These are phyloP conservation scores for Blera fallax DNA, from an alignment of 2,888 invertebrate genomes.

Conservation along the genomic window DNA sequence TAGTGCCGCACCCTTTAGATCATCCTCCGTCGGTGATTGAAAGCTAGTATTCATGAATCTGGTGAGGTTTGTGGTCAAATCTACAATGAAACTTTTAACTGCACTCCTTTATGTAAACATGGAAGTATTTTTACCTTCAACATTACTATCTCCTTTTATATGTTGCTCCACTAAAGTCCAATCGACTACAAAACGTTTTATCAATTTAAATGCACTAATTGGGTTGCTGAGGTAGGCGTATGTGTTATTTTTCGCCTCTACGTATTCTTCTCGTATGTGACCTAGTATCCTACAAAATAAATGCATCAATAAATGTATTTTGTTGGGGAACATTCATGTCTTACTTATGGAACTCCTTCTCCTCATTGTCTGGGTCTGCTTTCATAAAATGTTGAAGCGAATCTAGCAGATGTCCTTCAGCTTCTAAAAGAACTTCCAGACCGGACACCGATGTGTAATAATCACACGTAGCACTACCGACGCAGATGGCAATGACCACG, in stretches of 20 bases:
- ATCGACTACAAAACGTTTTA: conserved; percentile 94
- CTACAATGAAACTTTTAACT: neutral
- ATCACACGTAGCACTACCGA: conserved; percentile 39
- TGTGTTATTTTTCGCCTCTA: neutral
- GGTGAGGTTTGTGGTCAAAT: neutral
- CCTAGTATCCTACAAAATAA: neutral
- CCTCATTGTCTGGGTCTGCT: neutral
- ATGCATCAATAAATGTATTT: neutral
- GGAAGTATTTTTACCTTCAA: neutral
- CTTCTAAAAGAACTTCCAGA: conserved; percentile 53
- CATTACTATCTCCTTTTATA: too few species aligned
- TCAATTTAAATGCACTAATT: conserved; percentile 89
- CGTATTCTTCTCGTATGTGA: neutral
- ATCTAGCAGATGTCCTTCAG: conserved; percentile 43
- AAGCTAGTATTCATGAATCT: neutral
- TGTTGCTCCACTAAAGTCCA: conserved; percentile 82
- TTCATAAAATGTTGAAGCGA: neutral
- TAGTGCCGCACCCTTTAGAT: conserved; percentile 94
- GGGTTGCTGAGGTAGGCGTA: conserved; percentile 83
- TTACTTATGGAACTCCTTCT: neutral
- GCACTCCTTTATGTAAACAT: too few species aligned
- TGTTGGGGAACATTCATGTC: neutral
- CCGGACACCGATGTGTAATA: conserved; percentile 67
- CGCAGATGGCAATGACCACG: neutral
- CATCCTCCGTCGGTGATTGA: conserved; percentile 88